Conservation (phyloP, 1,140 invertebrate genomes). For the Rhagoletis zephyria region DNA sequence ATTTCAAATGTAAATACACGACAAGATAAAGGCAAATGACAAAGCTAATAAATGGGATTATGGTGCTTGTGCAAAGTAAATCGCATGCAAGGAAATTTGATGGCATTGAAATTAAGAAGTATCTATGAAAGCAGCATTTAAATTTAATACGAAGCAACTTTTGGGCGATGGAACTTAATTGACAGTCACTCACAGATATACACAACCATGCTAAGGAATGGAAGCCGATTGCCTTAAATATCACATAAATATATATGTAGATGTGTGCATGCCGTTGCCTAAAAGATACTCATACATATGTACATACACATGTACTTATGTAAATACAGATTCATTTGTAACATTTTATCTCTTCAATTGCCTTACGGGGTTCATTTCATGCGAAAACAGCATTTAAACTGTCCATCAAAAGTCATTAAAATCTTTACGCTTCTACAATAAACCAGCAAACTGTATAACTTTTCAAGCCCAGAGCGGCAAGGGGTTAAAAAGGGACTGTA, state of each 20-base stretch:
- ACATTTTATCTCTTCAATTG: conserved; percentile 35
- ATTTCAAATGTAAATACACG: conserved; percentile 38
- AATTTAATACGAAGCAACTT: too few species aligned
- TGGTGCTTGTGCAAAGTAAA: neutral
- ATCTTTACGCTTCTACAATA: conserved; percentile 46
- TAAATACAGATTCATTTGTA: neutral
- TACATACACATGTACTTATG: too few species aligned
- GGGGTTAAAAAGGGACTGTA: too few species aligned
- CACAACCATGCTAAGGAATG: neutral
- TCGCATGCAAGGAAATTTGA: too few species aligned
- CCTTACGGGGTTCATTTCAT: conserved; percentile 28
- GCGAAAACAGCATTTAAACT: conserved; percentile 27
- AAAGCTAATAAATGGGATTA: conserved; percentile 38
- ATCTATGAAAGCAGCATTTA: too few species aligned
- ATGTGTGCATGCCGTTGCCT: neutral
- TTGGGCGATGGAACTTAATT: conserved; percentile 4
- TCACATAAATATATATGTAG: neutral
- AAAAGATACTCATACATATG: neutral
- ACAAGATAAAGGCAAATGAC: neutral
- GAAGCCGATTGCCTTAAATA: too few species aligned
- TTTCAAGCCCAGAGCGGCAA: neutral
- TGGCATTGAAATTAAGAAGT: too few species aligned
- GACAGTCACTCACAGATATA: neutral
- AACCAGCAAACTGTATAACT: conserved; percentile 1
- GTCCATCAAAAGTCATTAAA: conserved; percentile 44